Percentiles rank a stretch among this genome's conserved stretches.
Evolutionary conservation across 2,888 invertebrate genomes (phyloP).

Genomic region (Nomada fucata): DNA sequence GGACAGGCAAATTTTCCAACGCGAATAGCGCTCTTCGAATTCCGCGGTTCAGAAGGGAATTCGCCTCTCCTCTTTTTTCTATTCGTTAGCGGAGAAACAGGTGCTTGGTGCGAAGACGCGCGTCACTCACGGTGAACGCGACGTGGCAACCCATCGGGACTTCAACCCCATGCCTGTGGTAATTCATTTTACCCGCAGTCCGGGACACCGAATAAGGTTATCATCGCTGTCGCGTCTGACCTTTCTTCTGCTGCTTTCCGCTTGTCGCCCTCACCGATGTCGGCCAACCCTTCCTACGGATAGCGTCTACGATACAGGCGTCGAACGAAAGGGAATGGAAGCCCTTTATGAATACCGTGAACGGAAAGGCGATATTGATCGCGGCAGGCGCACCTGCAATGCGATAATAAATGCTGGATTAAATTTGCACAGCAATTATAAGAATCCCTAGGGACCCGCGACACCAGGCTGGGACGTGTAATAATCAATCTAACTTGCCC

Average conservation of each 20-base stretch:
- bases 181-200: constrained; percentile 78
- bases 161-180: constrained; percentile 64
- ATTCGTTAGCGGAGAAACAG: neutral
- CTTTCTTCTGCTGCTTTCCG: constrained; percentile 19
- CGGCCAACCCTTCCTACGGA: neutral
- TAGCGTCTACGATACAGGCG: neutral
- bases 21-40: constrained; percentile 12
- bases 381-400: neutral
- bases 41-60: neutral
- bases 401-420: neutral
- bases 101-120: constrained; percentile 70
- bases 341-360: neutral
- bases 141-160: constrained; percentile 66
- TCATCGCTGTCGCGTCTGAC: constrained; percentile 58
- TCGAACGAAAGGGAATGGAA: no score
- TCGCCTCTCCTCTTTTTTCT: no score
- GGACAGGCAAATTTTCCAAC: neutral
- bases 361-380: neutral
- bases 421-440: neutral
- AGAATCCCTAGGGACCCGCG: neutral
- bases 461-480: neutral
- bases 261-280: neutral
- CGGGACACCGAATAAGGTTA: constrained; percentile 76
- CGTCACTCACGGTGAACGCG: constrained; percentile 71
- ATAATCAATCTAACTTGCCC: constrained; percentile 48